These are phyloP conservation scores for Perca fluviatilis DNA, from an alignment of 2,113 vertebrate genomes.

Conservation along the genomic window DNA sequence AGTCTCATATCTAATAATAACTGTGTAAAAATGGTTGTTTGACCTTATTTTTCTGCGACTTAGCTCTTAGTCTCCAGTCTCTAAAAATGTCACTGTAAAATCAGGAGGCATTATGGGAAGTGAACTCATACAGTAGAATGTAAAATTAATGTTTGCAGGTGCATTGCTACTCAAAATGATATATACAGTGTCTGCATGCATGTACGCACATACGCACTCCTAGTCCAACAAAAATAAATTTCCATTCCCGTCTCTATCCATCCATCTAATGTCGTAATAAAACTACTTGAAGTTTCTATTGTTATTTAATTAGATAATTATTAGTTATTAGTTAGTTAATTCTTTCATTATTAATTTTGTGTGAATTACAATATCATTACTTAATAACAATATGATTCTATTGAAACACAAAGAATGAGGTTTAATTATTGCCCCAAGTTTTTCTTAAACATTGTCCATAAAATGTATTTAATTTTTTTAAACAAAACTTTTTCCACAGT, in stretches of 20 bases:
- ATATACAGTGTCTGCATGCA: neutral
- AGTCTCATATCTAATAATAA: conserved; percentile 19
- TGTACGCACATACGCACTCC: neutral
- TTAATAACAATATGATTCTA: neutral
- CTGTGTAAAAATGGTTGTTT: neutral
- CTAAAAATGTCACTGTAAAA: conserved; percentile 8
- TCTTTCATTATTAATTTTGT: neutral
- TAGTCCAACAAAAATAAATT: neutral
- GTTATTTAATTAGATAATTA: neutral
- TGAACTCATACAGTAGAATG: neutral
- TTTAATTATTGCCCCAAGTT: neutral
- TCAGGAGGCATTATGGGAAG: conserved; percentile 2
- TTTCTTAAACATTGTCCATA: neutral
- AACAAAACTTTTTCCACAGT: neutral
- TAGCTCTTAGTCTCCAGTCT: conserved; percentile 17
- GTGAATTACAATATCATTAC: neutral
- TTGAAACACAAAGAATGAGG: neutral
- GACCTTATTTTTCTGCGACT: conserved; percentile 23
- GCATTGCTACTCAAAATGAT: neutral
- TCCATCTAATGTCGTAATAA: neutral
- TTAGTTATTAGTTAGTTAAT: neutral
- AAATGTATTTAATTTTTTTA: too few relatives aligned
- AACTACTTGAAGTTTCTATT: neutral
- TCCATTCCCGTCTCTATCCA: neutral
- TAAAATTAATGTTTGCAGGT: conserved; percentile 8